A percentile compares a stretch with the other conserved stretches of the same genome.
phyloP scores from a whole-genome alignment of 2,113 vertebrate species.

The Anguilla rostrata region DNA sequence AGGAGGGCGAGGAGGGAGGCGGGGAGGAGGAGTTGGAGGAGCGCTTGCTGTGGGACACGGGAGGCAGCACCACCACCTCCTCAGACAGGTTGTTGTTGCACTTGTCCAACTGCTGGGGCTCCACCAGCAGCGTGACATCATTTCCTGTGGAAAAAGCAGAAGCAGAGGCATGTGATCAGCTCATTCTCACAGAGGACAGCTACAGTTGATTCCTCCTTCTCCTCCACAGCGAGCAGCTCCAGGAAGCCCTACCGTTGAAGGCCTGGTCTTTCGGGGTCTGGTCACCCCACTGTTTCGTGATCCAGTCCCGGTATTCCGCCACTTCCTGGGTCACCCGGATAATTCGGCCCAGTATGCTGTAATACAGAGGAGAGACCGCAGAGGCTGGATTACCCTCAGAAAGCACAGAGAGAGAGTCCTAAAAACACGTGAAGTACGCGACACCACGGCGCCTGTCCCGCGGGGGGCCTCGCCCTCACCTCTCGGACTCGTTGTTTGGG shows the following conservation, averaged over 20 bases:
- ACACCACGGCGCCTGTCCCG: not conserved
- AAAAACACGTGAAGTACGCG: not conserved
- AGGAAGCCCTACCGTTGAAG: constrained; percentile 76
- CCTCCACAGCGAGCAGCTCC: not conserved
- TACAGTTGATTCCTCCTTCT: not conserved
- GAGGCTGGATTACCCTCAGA: not conserved
- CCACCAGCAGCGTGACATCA: constrained; percentile 85
- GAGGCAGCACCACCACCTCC: constrained; percentile 75
- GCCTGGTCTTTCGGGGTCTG: constrained; percentile 76
- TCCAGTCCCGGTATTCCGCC: constrained; percentile 93
- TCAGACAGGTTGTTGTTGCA: constrained; percentile 93
- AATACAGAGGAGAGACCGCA: not conserved
- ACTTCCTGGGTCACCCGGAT: constrained; percentile 95
- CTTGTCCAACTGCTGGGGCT: constrained; percentile 89
- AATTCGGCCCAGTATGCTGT: constrained; percentile 93
- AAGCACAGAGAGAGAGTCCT: not conserved
- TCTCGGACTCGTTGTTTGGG: constrained; percentile 92
- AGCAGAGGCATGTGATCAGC: not conserved
- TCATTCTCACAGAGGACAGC: not conserved
- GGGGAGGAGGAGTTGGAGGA: constrained; percentile 91
- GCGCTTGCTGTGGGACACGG: constrained; percentile 79
- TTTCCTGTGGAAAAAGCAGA: constrained; percentile 74
- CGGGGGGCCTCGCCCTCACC: constrained; percentile 65
- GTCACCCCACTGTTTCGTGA: constrained; percentile 86
- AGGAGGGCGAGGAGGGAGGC: constrained; percentile 85